Evolutionary conservation across 2,113 vertebrate species (phyloP), one percentile per base, ranked within the genome.

Genomic region (Odocoileus virginianus): DNA sequence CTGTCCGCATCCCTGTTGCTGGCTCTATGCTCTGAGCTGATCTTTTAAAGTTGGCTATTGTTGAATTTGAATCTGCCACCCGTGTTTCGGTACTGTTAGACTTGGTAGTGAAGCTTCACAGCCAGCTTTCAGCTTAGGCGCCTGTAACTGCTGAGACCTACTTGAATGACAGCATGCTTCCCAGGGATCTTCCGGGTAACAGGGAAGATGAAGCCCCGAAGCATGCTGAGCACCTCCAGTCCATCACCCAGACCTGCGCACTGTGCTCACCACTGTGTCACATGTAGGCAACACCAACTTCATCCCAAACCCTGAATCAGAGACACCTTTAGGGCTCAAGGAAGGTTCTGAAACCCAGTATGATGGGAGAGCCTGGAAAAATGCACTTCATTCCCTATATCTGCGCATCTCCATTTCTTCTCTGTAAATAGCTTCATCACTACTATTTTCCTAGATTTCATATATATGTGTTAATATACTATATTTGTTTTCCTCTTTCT

Each of bases 1-100:
- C 50, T 78, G 5, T 84, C 30, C 43, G 1, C 15, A 74, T 52
- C 30, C 55, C 47, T 36, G 4, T n/a, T 95, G 58, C 45, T 78
- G 64, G 76, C 28, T 45, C 27, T 19, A 27, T 71, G 16, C 40
- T 21, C 58, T 64, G 3, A 54, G 67, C 50, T 67, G 36, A 60
- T 82, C 89, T 94, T 97, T 91, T 76, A 67, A 87, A 84, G 43
- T 55, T 57, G 86, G 60, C 21, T n/a, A 7, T 83, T 58, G 93
- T 95, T 90, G 89, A 91, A 64, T 93, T 55, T 58, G 55, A 78
- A 92, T 93, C 85, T 94, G 58, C 60, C 57, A 25, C 92, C 67
- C 23, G 47, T 60, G 11, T 88, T 93, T 82, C n/a, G 13, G 57
- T 83, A 89, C 40, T 86, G 67, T 82, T 91, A 85, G 79, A 58